Evolutionary conservation across 2,888 invertebrate species (phyloP).

Genomic region (Norana najaformis): DNA sequence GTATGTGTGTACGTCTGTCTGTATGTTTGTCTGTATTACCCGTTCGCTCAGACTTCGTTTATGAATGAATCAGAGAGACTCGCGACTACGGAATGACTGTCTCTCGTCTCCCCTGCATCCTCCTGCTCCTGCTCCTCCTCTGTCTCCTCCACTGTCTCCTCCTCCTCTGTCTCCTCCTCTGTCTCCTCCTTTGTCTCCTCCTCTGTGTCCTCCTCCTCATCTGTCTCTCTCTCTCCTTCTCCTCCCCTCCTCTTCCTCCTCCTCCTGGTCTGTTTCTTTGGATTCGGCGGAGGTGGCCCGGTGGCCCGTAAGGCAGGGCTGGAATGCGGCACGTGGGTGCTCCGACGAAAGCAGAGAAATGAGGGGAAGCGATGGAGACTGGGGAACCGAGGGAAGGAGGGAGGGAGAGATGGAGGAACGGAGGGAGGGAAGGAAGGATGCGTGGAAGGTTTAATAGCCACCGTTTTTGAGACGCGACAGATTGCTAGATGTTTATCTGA

Average conservation of each 20-base stretch:
- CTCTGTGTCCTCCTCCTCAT: neutral
- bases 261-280: neutral
- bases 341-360: neutral
- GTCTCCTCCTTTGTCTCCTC: neutral
- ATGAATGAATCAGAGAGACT: constrained; percentile 7
- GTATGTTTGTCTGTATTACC: too few species aligned
- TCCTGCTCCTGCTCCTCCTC: neutral
- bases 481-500: constrained; percentile 5
- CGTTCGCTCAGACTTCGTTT: neutral
- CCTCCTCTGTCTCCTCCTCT: neutral
- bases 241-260: neutral
- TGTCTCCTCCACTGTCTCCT: neutral
- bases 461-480: neutral
- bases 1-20: neutral
- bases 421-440: neutral
- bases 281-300: neutral
- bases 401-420: neutral
- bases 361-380: neutral
- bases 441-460: neutral
- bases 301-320: constrained; percentile 3
- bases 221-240: neutral
- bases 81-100: neutral
- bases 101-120: neutral
- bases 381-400: neutral
- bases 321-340: neutral